Base-by-base conservation (phyloP, 2,113 vertebrate genomes). In the Mormyrus iriodes region DNA sequence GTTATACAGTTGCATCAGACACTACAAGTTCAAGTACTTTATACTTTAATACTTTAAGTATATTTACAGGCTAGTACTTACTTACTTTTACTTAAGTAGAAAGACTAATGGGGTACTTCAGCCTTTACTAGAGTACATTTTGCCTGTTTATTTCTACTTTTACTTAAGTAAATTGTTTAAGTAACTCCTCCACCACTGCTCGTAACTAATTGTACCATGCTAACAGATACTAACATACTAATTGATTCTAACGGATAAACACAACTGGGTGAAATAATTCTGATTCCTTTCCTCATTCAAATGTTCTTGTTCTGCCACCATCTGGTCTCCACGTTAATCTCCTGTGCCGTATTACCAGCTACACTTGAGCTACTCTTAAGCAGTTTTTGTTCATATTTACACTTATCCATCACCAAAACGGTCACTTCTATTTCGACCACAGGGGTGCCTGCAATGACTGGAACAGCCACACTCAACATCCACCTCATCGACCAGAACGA, bases 381-480 rank as follows among this genome's bases (percentile, higher is more conserved):
- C 55, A n/a, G 27, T 31, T 65, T 65, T 27, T 69, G 1, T 58
- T 69, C n/a, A 31, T 13, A 69, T 69, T 69, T 31, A 31, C 0
- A 10, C n/a, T 42, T 79, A 42, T 19, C 35, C 55, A 15, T 53
- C 52, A 86, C 17, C 27, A 21, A 52, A 35, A 35, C 7, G 0
- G 4, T 55, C 15, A 13, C n/a, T 35, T 53, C 10, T n/a, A 89
- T 42, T 35, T 53, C 3, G 24, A 46, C 46, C 44, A 42, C 90
- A 96, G 95, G 93, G 17, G 1, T 46, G 24, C 94, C 94, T 46
- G 90, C 86, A 27, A 48, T 90, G 93, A 95, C 94, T 1, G 87
- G 90, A 24, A 94, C 94, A 6, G 92, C 91, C 31, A 93, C 92
- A 3, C 90, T 94, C 4, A 90, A 1, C 0, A 92, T 95, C 53